These are phyloP conservation scores for Macquaria australasica DNA, from an alignment of 2,113 vertebrate genomes.

Conservation along the genomic window DNA sequence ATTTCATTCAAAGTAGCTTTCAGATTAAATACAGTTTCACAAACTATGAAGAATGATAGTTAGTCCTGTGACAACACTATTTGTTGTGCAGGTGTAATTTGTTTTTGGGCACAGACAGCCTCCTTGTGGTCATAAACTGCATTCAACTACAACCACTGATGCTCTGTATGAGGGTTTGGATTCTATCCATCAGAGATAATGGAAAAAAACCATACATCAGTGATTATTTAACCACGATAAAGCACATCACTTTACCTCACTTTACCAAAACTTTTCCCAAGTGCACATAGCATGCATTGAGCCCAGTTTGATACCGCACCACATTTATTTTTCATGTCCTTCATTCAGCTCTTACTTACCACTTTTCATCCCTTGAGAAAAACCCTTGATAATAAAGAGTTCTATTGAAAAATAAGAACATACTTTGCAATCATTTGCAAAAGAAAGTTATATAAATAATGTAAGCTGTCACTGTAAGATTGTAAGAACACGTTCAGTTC, in stretches of 20 bases:
- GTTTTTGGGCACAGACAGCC: slow-evolving; percentile 39
- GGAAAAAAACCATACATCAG: background rate
- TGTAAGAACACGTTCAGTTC: background rate
- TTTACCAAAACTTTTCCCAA: background rate
- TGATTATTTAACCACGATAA: background rate
- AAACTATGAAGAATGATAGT: background rate
- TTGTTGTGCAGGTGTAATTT: background rate
- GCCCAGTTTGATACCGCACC: background rate
- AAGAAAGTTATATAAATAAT: background rate
- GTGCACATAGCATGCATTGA: background rate
- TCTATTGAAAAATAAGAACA: background rate
- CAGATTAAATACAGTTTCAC: background rate
- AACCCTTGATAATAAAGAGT: background rate
- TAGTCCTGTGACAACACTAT: background rate
- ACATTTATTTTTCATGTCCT: background rate
- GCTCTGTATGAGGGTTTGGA: background rate
- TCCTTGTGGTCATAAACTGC: slow-evolving; percentile 66
- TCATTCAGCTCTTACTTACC: background rate
- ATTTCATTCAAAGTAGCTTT: background rate
- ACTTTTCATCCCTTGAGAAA: too few relatives aligned
- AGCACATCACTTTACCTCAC: background rate
- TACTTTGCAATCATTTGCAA: background rate
- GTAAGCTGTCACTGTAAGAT: background rate
- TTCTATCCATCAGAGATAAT: background rate
- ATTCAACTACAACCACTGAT: background rate